Evolutionary conservation across 2,113 vertebrate species (phyloP), one percentile per base, ranked within the genome.

Genomic region (Zootoca vivipara): DNA sequence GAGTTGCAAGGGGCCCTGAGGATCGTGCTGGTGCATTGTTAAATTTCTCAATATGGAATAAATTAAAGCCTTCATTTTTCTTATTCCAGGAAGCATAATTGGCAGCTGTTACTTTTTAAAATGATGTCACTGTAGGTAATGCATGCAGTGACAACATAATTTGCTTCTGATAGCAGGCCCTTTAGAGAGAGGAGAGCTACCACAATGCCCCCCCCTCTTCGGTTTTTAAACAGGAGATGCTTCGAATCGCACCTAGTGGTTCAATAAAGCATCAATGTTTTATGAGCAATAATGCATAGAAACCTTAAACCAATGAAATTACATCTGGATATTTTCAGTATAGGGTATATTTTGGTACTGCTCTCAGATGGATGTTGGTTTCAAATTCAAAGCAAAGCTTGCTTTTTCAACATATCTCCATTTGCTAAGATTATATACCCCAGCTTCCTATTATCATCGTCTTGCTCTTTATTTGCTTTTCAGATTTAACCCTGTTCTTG

Each of bases 181-280:
- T 93, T 90, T 90, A 89, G 81, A 30, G 90, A 89, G 91, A 94
- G 89, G 85, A 87, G 85, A 75, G 86, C 91, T 89, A 93, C 95
- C 93, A 94, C 83, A 35, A 82, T 88, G 85, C 80, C 86, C 86
- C 92, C 83, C 91, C 88, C 87, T 88, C 93, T 94, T 92, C 1
- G 10, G 88, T 93, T 96, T 52, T 90, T 94, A 64, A 91, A 94
- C 92, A 94, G 88, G 91, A 96, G 87, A 88, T 91, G 85, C 90
- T 90, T 95, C 94, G 93, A 93, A 87, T 94, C 94, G 91, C 95
- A 94, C 90, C 89, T 92, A 86, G 87, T 58, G 88, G 94, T 94
- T 93, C 95, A 88, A 96, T 96, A 96, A 93, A 84, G 38, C 91
- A 96, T 97, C 85, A 92, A 96, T 97, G 95, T 96, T 97, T 97